These are phyloP conservation scores for Batillaria attramentaria DNA, from an alignment of 1,140 invertebrate species.

Conservation along the genomic window DNA sequence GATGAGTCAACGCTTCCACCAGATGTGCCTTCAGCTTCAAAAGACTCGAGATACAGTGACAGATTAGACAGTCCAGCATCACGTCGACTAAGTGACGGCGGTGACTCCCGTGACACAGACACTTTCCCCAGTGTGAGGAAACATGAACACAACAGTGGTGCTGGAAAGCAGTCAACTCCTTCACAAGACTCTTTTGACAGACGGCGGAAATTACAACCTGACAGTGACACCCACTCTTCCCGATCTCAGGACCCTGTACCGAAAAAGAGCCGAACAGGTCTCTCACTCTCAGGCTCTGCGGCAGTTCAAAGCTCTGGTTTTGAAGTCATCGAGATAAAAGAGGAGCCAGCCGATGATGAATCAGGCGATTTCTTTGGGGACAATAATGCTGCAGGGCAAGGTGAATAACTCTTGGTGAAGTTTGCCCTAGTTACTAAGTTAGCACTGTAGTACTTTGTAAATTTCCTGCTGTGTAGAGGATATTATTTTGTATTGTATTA, in stretches of 20 bases:
- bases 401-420: too few relatives aligned
- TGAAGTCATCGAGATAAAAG: conserved; percentile 32
- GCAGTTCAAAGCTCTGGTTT: conserved; percentile 16
- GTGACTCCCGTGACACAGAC: conserved; percentile 4
- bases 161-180: not conserved
- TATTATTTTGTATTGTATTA: not conserved
- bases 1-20: conserved; percentile 9
- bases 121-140: not conserved
- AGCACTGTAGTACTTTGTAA: not conserved
- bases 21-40: not conserved
- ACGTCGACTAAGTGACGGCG: not conserved
- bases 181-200: conserved; percentile 6
- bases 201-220: not conserved
- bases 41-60: too few relatives aligned
- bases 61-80: too few relatives aligned
- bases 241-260: conserved; percentile 14
- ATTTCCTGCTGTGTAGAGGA: not conserved
- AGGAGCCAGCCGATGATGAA: conserved; percentile 31
- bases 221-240: not conserved
- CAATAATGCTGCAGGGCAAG: conserved; percentile 10
- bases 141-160: not conserved
- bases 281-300: not conserved
- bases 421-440: too few relatives aligned
- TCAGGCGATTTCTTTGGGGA: conserved; percentile 11
- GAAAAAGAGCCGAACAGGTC: conserved; percentile 1